Base-by-base conservation (phyloP, 53 echinoderm and acorn worm species). In the Arbacia lixula region DNA sequence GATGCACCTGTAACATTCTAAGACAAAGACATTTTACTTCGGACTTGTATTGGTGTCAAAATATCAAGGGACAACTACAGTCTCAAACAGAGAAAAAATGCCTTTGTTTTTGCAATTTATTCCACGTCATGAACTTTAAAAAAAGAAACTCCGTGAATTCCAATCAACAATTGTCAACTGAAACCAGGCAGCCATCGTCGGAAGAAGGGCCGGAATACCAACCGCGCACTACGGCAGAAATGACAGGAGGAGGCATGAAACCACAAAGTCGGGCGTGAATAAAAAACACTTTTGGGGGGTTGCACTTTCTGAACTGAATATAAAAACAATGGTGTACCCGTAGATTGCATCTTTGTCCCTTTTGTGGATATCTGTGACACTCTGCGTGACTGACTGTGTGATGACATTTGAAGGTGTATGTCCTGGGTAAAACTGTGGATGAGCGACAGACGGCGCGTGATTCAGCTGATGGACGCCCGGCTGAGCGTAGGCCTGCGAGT, bases 311-410 rank as follows among this genome's bases (percentile, higher is more conserved):
- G n/a, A n/a, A n/a, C n/a, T 41, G 43, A 43, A 69, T 41, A 69
- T n/a, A n/a, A n/a, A 69, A 43, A 43, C 69, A 69, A 69, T 69
- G 42, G 0, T 69, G 92, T 94, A 98, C 99, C 99, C 99, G 67
- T 99, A 99, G 76, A 99, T 99, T 91, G 99, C 94, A 89, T 99
- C 99, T 94, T 99, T 99, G 94, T 99, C 99, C 81, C 99, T 90
- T 94, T 99, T 95, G 83, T 99, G 99, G 66, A 95, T 94, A 87
- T 99, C 99, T 86, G 94, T 90, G 66, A 99, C 99, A 62, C 94
- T 91, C 52, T 86, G 90, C 19, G 99, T 92, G 41, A 99, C 99
- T 29, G 82, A 61, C 24, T 92, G 92, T 38, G 92, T 94, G 53
- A 94, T 90, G 62, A 99, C 90, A 57, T 92, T 99, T 81, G 82